Evolutionary conservation across 2,888 invertebrate genomes (phyloP), one percentile per base, ranked within the genome.

Genomic region (Shargacucullia verbasci): DNA sequence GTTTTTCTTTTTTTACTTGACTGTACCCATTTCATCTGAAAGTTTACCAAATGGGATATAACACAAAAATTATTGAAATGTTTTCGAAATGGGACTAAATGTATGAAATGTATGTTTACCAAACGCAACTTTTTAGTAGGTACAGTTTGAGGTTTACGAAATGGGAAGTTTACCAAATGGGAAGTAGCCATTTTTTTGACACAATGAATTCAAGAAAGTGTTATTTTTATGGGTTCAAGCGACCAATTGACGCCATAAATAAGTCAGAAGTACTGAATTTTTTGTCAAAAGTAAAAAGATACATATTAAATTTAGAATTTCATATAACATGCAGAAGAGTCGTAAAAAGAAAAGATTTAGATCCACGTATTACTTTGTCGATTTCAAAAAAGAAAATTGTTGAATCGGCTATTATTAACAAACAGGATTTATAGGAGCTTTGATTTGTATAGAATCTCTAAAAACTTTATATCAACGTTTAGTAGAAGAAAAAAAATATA

Each of bases 371-470:
- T 9, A 14, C 1, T 9, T 37, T 14, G 10, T 7, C 8, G 0
- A 37, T 37, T 14, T 1, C 14, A 14, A 37, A 14, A 14, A 37
- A 14, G 13, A 37, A 37, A 14, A 14, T 37, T 8, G 37, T 37
- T 3, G 37, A 37, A 2, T 37, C 37, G 0, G 2, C 37, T 3
- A 14, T 14, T 14, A 37, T n/a, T n/a, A n/a, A n/a, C n/a, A 37
- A 37, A 57, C 49, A 10, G 62, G 67, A 44, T 62, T 62, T 25
- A 11, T 59, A 11, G 67, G 67, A 2, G 43, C 59, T 4, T 11
- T 59, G 0, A 46, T 62, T 9, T 62, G 67, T 13, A 59, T 67
- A 8, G 54, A 62, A 33, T 53, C 41, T 0, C 25, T 59, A n/a
- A 52, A 62, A 33, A 34, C 43, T n/a, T 13, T 59, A 13, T 67